Evolutionary conservation across 1,140 invertebrate species (phyloP), one percentile per base, ranked within the genome.

Genomic region (Diploscapter pachys): DNA sequence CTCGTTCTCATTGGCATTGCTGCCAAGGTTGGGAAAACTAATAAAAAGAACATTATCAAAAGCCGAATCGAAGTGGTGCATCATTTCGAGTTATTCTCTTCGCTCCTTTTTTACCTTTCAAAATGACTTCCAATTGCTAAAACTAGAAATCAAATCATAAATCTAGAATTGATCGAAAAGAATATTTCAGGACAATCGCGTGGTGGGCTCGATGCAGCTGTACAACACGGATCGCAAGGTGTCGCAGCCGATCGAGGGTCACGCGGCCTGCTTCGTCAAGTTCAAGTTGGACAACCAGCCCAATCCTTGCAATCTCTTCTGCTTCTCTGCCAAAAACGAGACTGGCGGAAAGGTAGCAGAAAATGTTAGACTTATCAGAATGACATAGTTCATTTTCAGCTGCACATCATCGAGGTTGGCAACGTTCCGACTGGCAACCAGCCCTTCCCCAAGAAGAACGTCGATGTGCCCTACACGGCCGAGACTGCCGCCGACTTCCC

Each of bases 401-500:
- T 99, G 63, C 96, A 99, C 86, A 94, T 99, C 72, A 98, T 99
- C 84, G 97, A 98, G 90, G 95, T 99, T 11, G 96, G 96, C 8
- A 91, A 93, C 81, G 91, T 94, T 48, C 92, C 95, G 8, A 88
- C 91, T 11, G 95, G 95, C 51, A 99, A 99, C 87, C 93, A 95
- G 83, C 91, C 95, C 0, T 99, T 97, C 86, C 90, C 92, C 0
- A 99, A 99, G 87, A 99, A 99, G 88, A 93, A 93, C 0, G 94
- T 99, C 1, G 96, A 99, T 88, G 94, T 99, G 0, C 98, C 97
- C 88, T 99, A 98, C 87, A 96, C 97, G 50, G 91, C 94, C 0
- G 96, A 99, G 86, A 96, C 95, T 0, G 92, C 93, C 85, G 96
- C 93, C 86, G 97, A 99, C 88, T 99, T 99, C 86, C 97, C 97